phyloP scores from a whole-genome alignment of 2,888 invertebrate genomes.

The Cerastoderma edule region DNA sequence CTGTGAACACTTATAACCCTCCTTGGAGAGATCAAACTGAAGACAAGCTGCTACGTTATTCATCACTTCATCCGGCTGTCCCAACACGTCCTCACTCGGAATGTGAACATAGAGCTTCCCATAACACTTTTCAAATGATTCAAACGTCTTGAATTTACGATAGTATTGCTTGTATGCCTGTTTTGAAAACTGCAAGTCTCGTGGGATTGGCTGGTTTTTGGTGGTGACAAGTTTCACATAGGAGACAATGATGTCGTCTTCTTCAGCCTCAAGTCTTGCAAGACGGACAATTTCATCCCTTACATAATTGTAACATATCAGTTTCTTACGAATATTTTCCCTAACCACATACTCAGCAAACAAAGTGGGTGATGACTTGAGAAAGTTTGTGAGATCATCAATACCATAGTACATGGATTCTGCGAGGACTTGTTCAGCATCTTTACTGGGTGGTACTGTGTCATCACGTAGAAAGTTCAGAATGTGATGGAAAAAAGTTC shows the following conservation, averaged over 20 bases:
- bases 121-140: constrained; percentile 65
- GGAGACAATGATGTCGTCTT: constrained; percentile 61
- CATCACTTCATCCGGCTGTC: constrained; percentile 65
- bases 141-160: constrained; percentile 63
- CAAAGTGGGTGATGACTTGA: constrained; percentile 69
- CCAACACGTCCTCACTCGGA: constrained; percentile 61
- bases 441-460: constrained; percentile 67
- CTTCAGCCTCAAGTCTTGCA: constrained; percentile 61
- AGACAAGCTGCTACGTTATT: constrained; percentile 63
- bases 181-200: constrained; percentile 70
- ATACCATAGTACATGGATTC: constrained; percentile 78
- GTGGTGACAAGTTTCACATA: constrained; percentile 62
- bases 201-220: constrained; percentile 70
- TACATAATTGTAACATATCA: constrained; percentile 63
- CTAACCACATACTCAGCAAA: constrained; percentile 70
- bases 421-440: constrained; percentile 69
- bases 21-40: constrained; percentile 56
- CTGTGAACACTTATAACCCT: constrained; percentile 60
- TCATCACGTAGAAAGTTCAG: constrained; percentile 77
- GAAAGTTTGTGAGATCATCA: constrained; percentile 63
- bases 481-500: constrained; percentile 74
- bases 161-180: constrained; percentile 71
- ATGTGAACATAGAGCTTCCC: constrained; percentile 66
- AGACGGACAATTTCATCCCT: constrained; percentile 62
- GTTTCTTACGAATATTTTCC: constrained; percentile 65